These are phyloP conservation scores for Porites cylindrica DNA, from an alignment of 92 coral and sea anemone genomes.

Conservation along the genomic window DNA sequence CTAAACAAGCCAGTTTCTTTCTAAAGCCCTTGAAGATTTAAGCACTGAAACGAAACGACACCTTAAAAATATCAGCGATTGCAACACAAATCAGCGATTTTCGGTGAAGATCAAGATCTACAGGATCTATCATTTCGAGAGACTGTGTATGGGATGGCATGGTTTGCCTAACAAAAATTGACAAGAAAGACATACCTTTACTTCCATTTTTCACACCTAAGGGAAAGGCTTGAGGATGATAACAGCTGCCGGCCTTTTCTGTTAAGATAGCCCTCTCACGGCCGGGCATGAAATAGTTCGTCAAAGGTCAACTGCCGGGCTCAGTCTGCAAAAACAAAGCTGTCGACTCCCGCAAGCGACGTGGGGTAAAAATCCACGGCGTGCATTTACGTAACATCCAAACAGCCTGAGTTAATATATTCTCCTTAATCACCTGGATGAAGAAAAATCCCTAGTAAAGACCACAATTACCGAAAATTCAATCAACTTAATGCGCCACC, in stretches of 20 bases:
- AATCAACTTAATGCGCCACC: not conserved
- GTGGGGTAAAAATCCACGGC: not conserved
- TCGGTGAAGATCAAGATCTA: not conserved
- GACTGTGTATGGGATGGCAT: too few relatives aligned
- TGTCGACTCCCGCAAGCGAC: conserved; percentile 16
- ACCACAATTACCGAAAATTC: conserved; percentile 8
- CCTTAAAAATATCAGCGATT: not conserved
- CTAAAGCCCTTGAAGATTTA: conserved; percentile 1
- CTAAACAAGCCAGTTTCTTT: conserved; percentile 1
- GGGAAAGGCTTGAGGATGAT: not conserved
- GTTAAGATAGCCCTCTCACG: not conserved
- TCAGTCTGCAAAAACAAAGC: not conserved
- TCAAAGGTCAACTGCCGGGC: conserved; percentile 30
- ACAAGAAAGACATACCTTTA: conserved; percentile 49
- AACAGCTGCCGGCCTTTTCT: conserved; percentile 9
- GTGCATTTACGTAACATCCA: conserved; percentile 21
- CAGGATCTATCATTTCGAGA: too few relatives aligned
- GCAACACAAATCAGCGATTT: not conserved
- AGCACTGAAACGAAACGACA: conserved; percentile 15
- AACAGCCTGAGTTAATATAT: conserved; percentile 27
- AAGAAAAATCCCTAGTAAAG: conserved; percentile 8
- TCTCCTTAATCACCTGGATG: conserved; percentile 2
- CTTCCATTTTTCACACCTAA: conserved; percentile 46
- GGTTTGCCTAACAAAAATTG: conserved; percentile 24
- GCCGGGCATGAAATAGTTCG: not conserved